Percentiles rank a stretch among this genome's conserved stretches.
Evolutionary conservation across 2,113 vertebrate species (phyloP).

Genomic region (Proterorhinus semilunaris): DNA sequence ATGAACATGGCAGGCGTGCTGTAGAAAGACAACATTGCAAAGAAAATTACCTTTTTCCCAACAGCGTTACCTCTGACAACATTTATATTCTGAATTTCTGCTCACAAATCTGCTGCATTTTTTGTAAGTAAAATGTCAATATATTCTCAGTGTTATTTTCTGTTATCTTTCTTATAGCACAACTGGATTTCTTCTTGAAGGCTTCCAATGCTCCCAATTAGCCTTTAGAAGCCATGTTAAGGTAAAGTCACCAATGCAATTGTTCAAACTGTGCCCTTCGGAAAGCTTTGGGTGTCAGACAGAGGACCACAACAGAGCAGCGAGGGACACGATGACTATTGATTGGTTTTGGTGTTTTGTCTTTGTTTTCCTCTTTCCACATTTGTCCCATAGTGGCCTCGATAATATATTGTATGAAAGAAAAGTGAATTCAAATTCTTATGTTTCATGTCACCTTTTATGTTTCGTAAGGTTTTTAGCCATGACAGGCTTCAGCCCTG

Average conservation of each 20-base stretch:
- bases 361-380: constrained; percentile 11
- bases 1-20: constrained; percentile 19
- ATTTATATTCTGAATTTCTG: constrained; percentile 8
- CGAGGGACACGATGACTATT: constrained; percentile 20
- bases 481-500: constrained; percentile 17
- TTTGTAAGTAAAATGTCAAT: background rate
- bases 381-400: constrained; percentile 9
- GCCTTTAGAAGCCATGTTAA: constrained; percentile 30
- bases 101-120: background rate
- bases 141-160: constrained; percentile 3
- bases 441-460: no score
- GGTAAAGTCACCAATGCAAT: constrained; percentile 38
- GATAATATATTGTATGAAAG: no score
- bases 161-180: background rate
- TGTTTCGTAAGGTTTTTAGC: background rate
- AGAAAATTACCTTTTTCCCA: constrained; percentile 8
- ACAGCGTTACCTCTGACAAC: constrained; percentile 2
- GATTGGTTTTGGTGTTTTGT: constrained; percentile 36
- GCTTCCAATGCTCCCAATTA: constrained; percentile 28
- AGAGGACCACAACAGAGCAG: constrained; percentile 25
- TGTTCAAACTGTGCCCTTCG: constrained; percentile 44
- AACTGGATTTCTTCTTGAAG: constrained; percentile 11
- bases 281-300: constrained; percentile 34
- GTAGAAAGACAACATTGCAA: constrained; percentile 6
- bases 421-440: no score